phyloP scores from a whole-genome alignment of 2,797 vertebrate genomes.

The Thamnophis elegans region DNA sequence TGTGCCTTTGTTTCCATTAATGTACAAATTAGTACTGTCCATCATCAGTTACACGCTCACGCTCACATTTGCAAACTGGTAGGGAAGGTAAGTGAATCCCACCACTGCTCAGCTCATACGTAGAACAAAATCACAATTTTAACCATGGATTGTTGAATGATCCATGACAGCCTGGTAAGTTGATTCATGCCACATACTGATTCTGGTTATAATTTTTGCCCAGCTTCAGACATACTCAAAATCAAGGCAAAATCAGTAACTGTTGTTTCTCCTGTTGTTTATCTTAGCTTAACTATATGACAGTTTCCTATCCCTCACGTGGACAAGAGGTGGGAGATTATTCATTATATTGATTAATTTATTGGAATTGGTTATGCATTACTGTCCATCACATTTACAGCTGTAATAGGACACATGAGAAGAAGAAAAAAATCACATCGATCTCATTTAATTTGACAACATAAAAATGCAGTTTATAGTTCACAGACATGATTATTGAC shows the following conservation, averaged over 20 bases:
- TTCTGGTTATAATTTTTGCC: background rate
- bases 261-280: background rate
- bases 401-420: background rate
- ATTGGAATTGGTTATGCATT: background rate
- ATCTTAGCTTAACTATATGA: background rate
- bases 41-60: background rate
- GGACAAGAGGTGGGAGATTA: background rate
- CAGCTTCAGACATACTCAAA: background rate
- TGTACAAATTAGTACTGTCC: constrained; percentile 19
- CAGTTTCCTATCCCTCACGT: background rate
- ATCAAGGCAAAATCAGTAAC: background rate
- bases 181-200: background rate
- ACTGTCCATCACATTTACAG: background rate
- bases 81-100: too few species aligned
- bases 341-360: background rate
- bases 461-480: background rate
- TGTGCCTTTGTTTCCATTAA: constrained; percentile 45
- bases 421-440: background rate
- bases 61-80: too few species aligned
- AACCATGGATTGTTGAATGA: background rate
- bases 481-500: constrained; percentile 11
- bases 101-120: background rate
- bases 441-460: background rate
- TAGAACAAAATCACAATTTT: background rate
- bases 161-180: background rate